Evolutionary conservation across 2,113 vertebrate genomes (phyloP), one percentile per base, ranked within the genome.

Genomic region (Scolopax mira): DNA sequence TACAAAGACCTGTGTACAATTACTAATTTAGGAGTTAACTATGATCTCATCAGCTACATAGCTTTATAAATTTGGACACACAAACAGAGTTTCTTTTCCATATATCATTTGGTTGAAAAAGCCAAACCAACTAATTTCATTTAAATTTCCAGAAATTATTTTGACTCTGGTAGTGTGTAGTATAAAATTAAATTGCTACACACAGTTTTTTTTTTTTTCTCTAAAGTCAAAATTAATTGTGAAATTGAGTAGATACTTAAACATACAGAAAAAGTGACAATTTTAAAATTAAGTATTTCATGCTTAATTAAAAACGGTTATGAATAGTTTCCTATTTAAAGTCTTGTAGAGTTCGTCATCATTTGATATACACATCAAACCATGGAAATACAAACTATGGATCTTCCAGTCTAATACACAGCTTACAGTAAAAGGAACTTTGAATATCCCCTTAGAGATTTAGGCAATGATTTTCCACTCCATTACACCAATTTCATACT

Each of bases 311-410:
- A 97, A 94, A 96, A 86, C 89, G n/a, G 77, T 95, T 97, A 96
- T 96, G 89, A 97, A 96, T 97, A 77, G 35, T 61, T 96, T 95
- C 41, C 51, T 35, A 84, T 95, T 93, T 97, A 66, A 85, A 97
- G 61, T 92, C 41, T 75, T 97, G 70, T 93, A 83, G 35, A 91
- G 77, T 97, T 94, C 27, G 66, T 94, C 85, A 81, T 39, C 44
- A 94, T 93, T 97, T 96, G 64, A 93, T 94, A 95, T 93, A 97
- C 91, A 96, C 94, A 97, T 97, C 94, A 98, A 97, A 97, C 93
- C 88, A 93, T 71, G 73, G 66, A 88, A 95, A 96, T 83, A 80
- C 58, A 83, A 88, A 83, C 88, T 71, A 74, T 85, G 83, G 92
- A 60, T 93, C 95, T 96, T 96, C 85, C 90, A 95, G 89, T 94